phyloP scores from a whole-genome alignment of 2,113 vertebrate genomes.

The Pituophis catenifer region DNA sequence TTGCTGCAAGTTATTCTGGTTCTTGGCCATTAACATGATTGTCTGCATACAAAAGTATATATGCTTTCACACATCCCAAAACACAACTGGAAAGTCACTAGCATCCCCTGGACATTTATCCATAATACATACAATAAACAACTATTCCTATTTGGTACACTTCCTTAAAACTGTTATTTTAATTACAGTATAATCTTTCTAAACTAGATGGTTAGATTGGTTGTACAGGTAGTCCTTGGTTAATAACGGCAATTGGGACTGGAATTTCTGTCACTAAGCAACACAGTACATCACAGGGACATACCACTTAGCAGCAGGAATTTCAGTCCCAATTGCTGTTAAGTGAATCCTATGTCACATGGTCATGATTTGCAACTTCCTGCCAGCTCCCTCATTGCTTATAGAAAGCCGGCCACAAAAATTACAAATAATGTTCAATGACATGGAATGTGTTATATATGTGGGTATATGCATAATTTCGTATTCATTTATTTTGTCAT shows the following conservation, averaged over 20 bases:
- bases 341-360: background rate
- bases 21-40: background rate
- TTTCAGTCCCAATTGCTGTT: background rate
- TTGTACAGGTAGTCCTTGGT: background rate
- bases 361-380: background rate
- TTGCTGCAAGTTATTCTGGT: background rate
- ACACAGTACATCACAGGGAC: background rate
- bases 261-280: background rate
- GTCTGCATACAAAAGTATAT: background rate
- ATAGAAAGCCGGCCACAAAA: background rate
- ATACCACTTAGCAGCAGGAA: background rate
- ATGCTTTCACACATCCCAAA: background rate
- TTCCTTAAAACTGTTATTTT: background rate
- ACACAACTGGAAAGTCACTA: background rate
- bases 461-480: too few species aligned
- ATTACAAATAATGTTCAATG: background rate
- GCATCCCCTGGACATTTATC: background rate
- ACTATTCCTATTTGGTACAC: background rate
- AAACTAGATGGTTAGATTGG: background rate
- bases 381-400: background rate
- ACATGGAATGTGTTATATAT: background rate
- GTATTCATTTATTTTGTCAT: too few species aligned
- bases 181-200: background rate
- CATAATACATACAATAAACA: background rate
- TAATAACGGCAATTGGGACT: background rate